phyloP scores from a whole-genome alignment of 2,888 invertebrate species.

The Galeopsomyia nigrocyanea region DNA sequence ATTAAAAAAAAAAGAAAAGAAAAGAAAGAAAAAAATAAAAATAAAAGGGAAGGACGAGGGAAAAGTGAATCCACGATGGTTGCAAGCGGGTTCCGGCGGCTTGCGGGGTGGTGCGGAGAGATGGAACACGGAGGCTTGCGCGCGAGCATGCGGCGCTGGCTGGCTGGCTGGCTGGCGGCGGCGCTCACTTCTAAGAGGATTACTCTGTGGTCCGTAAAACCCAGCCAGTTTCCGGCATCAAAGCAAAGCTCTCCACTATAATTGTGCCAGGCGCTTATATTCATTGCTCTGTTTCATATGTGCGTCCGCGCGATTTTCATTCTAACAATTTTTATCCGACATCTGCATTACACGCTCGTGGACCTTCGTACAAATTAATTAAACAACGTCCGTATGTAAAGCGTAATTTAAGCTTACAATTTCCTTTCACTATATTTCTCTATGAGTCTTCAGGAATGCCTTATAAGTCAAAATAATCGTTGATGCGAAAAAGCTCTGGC shows the following conservation, averaged over 20 bases:
- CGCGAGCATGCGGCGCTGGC: constrained; percentile 32
- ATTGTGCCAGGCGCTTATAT: constrained; percentile 43
- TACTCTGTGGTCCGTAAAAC: constrained; percentile 59
- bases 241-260: constrained; percentile 53
- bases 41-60: neutral
- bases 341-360: too few relatives aligned
- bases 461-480: too few relatives aligned
- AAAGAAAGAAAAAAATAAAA: too few relatives aligned
- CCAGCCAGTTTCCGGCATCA: constrained; percentile 54
- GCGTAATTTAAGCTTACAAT: neutral
- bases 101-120: neutral
- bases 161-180: too few relatives aligned
- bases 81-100: neutral
- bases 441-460: too few relatives aligned
- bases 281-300: constrained; percentile 6
- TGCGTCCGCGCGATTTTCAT: constrained; percentile 13
- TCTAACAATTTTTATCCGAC: neutral
- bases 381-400: neutral
- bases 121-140: constrained; percentile 4
- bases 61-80: neutral
- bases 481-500: constrained; percentile 11
- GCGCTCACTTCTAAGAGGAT: constrained; percentile 58
- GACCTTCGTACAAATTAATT: neutral
- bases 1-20: too few relatives aligned
- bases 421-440: too few relatives aligned